Evolutionary conservation across 2,888 invertebrate species (phyloP), one percentile per base, ranked within the genome.

Genomic region (Suillia variegata): DNA sequence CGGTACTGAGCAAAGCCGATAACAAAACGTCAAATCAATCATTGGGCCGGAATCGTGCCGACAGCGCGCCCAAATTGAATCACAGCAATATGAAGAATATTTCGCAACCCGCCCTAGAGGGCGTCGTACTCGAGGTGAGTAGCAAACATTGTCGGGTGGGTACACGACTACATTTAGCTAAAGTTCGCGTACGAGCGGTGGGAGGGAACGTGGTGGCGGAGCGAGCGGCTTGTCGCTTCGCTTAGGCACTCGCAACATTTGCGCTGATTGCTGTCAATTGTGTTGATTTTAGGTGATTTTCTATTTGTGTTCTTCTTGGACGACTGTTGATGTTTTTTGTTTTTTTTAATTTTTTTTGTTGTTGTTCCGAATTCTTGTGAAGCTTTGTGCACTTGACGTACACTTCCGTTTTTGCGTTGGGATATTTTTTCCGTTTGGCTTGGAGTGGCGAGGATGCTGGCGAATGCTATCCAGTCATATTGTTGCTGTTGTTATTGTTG

Each of bases 11-110:
- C 67, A 80, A 77, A 70, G 77, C 76, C 68, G 82, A 82, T 71
- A 78, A 78, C 69, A 81, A 87, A 67, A 85, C 85, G 57, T 87
- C 87, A 47, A 87, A 87, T 77, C 87, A 87, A 63, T 85, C 86
- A 58, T 77, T 87, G 60, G 84, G 80, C 48, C 76, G 82, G 62
- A 81, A 82, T 71, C 83, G 87, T 74, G 86, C 87, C 58, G 85
- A 87, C 79, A 87, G 87, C 74, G 87, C 87, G 10, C 87, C 87
- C 31, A 87, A 87, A 76, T 79, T 87, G 62, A 85, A 85, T 53
- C 79, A 80, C 71, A 75, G 72, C 62, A 81, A 80, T 64, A 85
- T 85, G 71, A 87, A 86, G 77, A 87, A 87, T 70, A 86, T 87
- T 70, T 87, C 87, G 0, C 87, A 87, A 61, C 87, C 87, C 2